Conservation (phyloP, 37 sponge, comb jelly and placozoan genomes). For the Petrosia ficiformis region DNA sequence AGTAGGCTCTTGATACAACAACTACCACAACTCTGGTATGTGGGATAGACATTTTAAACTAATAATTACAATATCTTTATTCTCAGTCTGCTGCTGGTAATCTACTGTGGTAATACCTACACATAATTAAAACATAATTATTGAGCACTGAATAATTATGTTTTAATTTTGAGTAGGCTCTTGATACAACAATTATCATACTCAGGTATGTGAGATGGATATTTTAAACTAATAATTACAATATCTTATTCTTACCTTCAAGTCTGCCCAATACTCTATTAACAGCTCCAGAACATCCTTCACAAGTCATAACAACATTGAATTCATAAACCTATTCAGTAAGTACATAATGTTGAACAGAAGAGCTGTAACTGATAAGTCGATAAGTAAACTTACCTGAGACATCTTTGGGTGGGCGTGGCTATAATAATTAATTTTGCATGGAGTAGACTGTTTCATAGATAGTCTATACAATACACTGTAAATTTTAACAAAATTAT, state of each 20-base stretch:
- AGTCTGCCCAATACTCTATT: conserved; percentile 66
- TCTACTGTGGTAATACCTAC: conserved; percentile 50
- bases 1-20: background rate
- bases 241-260: conserved; percentile 21
- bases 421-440: too few relatives aligned
- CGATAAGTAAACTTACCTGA: background rate
- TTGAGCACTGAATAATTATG: background rate
- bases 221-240: too few relatives aligned
- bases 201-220: background rate
- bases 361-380: background rate
- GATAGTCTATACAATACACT: too few relatives aligned
- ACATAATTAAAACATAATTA: background rate
- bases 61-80: background rate
- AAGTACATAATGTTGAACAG: background rate
- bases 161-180: background rate
- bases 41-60: background rate
- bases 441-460: too few relatives aligned
- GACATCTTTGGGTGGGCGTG: background rate
- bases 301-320: conserved; percentile 83
- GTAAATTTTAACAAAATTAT: too few relatives aligned
- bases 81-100: too few relatives aligned
- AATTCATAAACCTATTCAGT: conserved; percentile 58
- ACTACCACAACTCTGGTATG: background rate
- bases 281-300: conserved; percentile 89
- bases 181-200: background rate